Base-by-base conservation (phyloP, 1,140 invertebrate species). In the Fopius arisanus region DNA sequence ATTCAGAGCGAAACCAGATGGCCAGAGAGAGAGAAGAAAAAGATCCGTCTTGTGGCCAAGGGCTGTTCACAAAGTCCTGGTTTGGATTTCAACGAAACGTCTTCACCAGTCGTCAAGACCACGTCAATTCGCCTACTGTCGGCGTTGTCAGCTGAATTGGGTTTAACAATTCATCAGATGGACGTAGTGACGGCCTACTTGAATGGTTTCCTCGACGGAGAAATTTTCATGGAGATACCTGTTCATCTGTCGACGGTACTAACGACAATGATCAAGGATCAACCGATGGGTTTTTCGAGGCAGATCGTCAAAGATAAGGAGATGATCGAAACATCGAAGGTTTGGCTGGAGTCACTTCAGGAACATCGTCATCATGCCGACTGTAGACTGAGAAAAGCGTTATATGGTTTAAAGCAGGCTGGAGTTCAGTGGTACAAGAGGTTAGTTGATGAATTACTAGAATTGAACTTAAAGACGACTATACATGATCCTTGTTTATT, bases 181-280 rank as follows among this genome's bases (percentile, higher is more conserved):
- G 85, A 86, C 73, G 76, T 86, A 0, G 76, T 63, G 19, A 86
- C 80, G 14, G 81, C 82, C 5, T 87, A 79, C 73, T 71, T 84
- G 3, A 76, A 85, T 62, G 79, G 81, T 3, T 67, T 71, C n/a
- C 19, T 86, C 2, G 66, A 85, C 19, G 81, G 82, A 74, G 80
- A 86, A 14, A 81, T 89, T 6, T 87, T 84, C 67, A 87, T 88
- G 84, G 72, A 80, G 67, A 79, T 69, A 82, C 84, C 10, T 65
- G 77, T 33, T 78, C 70, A 28, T 54, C 76, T 21, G 40, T 72
- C 0, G 23, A 59, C 63, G 21, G 21, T 37, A 3, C 26, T 72
- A 19, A 19, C 40, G 31, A 72, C 19, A 65, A 48, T 71, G 3
- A 9, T 37, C 2, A 66, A 37, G 31, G 33, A 21, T 16, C 29